Conservation (phyloP, 2,888 invertebrate genomes). For the Phlogophora meticulosa region DNA sequence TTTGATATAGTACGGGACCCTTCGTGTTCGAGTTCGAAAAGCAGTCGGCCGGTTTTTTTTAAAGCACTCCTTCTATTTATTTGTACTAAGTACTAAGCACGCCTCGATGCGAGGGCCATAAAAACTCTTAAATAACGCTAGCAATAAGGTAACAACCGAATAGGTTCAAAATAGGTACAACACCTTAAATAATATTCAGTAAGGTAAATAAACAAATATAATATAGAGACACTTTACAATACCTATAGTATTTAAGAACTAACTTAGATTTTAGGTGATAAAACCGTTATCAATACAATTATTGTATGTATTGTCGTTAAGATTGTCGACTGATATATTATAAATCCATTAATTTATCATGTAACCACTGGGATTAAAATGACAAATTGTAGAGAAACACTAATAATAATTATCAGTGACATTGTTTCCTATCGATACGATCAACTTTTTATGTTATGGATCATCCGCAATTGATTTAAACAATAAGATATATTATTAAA, state of each 20-base stretch:
- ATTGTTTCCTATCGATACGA: slow-evolving; percentile 33
- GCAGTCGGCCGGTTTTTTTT: neutral
- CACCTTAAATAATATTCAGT: slow-evolving; percentile 37
- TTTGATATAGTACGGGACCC: too few relatives aligned
- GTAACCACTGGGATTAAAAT: slow-evolving; percentile 23
- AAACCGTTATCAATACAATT: slow-evolving; percentile 23
- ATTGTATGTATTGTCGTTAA: slow-evolving; percentile 24
- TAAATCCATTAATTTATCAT: slow-evolving; percentile 34
- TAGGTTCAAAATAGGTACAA: slow-evolving; percentile 13
- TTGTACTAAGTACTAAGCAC: slow-evolving; percentile 1
- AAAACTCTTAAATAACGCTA: neutral
- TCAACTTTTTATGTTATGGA: slow-evolving; percentile 27
- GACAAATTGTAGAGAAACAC: slow-evolving; percentile 15
- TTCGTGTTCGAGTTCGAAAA: too few relatives aligned
- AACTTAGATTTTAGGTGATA: slow-evolving; percentile 21
- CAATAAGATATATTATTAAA: slow-evolving; percentile 8
- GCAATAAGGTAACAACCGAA: slow-evolving; percentile 28
- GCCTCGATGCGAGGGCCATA: neutral
- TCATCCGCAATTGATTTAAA: slow-evolving; percentile 28
- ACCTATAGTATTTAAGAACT: slow-evolving; percentile 11
- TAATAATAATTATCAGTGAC: slow-evolving; percentile 18
- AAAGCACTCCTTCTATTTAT: neutral
- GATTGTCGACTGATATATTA: slow-evolving; percentile 24
- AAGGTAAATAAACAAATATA: slow-evolving; percentile 16
- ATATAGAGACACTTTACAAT: slow-evolving; percentile 20